Percentiles rank a stretch among this genome's conserved stretches.
Evolutionary conservation across 92 coral and sea anemone species (phyloP).

Genomic region (Virgularia gustaviana): DNA sequence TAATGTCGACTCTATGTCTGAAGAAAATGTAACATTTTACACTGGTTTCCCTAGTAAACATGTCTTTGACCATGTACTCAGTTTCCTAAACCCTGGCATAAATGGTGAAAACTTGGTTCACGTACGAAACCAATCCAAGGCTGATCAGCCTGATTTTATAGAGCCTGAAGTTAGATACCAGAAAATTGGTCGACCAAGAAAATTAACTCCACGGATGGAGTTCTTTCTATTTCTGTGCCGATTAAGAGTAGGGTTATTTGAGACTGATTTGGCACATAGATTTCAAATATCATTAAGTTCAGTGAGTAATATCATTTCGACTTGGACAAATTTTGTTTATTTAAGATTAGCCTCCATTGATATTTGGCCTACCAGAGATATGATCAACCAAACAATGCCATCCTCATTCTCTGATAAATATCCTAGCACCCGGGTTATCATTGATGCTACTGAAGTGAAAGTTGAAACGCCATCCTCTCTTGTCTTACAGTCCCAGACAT

Average conservation of each 20-base stretch:
- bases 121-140: neutral
- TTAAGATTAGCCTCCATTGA: constrained; percentile 33
- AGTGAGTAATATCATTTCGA: constrained; percentile 37
- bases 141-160: neutral
- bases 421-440: constrained; percentile 38
- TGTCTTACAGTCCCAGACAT: constrained; percentile 47
- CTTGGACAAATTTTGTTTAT: constrained; percentile 44
- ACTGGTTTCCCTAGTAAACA: constrained; percentile 21
- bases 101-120: constrained; percentile 6
- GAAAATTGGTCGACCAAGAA: neutral
- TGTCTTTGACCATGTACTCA: constrained; percentile 9
- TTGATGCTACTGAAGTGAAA: constrained; percentile 32
- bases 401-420: constrained; percentile 25
- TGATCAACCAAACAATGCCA: constrained; percentile 33
- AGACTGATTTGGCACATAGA: constrained; percentile 52
- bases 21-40: constrained; percentile 3
- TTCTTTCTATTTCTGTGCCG: neutral
- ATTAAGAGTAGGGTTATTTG: constrained; percentile 41
- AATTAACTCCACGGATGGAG: too few relatives aligned
- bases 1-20: constrained; percentile 6
- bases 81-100: constrained; percentile 3
- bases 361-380: constrained; percentile 30
- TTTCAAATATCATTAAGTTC: constrained; percentile 35
- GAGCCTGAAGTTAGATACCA: neutral
- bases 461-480: constrained; percentile 51